Base-by-base conservation (phyloP, 2,797 vertebrate species). In the Hippocampus kuda region DNA sequence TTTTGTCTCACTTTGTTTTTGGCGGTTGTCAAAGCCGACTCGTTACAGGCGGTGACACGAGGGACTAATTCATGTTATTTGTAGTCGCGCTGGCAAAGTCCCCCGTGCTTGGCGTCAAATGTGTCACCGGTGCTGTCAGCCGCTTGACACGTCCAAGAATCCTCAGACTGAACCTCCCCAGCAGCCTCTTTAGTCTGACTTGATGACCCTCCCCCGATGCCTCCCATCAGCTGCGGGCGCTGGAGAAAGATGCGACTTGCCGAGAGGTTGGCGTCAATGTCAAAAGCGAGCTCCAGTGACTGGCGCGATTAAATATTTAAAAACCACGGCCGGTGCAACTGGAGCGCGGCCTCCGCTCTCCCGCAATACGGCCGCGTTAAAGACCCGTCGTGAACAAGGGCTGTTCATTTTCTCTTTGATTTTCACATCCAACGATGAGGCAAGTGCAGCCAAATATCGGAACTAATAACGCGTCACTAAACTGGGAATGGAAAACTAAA, bases 231-330 rank as follows among this genome's bases (percentile, higher is more conserved):
- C 53, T 24, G n/a, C 12, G n/a, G 38, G 34, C 22, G 22, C 34
- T n/a, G 11, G 34, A 42, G 22, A 64, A 64, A 46, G 41, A 44
- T 5, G 22, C 56, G 12, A 16, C n/a, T 64, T 64, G 62, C 62
- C 22, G 41, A 67, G 64, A 38, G 59, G 41, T 63, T 66, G 87
- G 75, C 68, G 80, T 87, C 87, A 89, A 89, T 83, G 89, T 90
- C 87, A 89, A 85, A 85, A 79, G 85, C 77, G 75, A 77, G 88
- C 87, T 90, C 88, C 78, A 67, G 80, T 89, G 87, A 87, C 89
- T 82, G 87, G 72, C 70, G 41, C 22, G 46, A 88, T 91, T 89
- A 91, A 91, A 88, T 87, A 91, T 91, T 89, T 83, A 90, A 81
- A 80, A 81, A 8, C 34, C 34, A 8, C 7, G 34, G 34, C 34